Evolutionary conservation across 1,140 invertebrate genomes (phyloP), one percentile per base, ranked within the genome.

Genomic region (Leptoteleia sp.): DNA sequence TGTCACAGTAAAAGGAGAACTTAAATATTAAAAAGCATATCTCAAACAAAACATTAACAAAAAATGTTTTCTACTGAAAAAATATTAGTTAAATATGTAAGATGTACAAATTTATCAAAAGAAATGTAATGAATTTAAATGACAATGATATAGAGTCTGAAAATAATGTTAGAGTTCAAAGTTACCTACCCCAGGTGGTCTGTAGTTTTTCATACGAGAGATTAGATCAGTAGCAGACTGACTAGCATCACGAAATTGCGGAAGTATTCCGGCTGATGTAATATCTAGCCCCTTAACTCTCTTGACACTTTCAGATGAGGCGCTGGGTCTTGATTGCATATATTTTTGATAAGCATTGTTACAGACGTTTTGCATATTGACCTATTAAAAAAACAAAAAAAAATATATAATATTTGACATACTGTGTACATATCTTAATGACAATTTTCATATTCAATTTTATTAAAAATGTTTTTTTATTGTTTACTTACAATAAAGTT

Each of bases 311-410:
- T 99, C 98, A 1, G 91, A 90, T 0, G 97, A 97, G 0, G 98
- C 95, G 1, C 92, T 91, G 22, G 96, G 96, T 62, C 98, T 90
- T 29, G 97, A 97, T 80, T 92, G 92, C 0, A 96, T 79, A 89
- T 99, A 99, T 76, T 98, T 95, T 81, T 95, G 94, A 89, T 97
- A 98, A 1, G 95, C 98, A 86, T 98, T 99, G 6, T 91, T 91
- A 72, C 94, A 94, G 0, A 96, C 95, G 62, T 94, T 93, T 65
- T 91, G 89, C 85, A 96, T 92, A 70, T 93, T 94, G 48, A 88
- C 87, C 95, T 96, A 81, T 27, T 81, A 3, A 54, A 71, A 54
- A 61, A 25, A 25, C 22, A 25, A 25, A 25, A 25, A 3, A 25
- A 25, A 3, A 3, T 3, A 25, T 25, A 3, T 25, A 25, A 25